phyloP scores from a whole-genome alignment of 2,113 vertebrate species.

The Chrysemys picta region DNA sequence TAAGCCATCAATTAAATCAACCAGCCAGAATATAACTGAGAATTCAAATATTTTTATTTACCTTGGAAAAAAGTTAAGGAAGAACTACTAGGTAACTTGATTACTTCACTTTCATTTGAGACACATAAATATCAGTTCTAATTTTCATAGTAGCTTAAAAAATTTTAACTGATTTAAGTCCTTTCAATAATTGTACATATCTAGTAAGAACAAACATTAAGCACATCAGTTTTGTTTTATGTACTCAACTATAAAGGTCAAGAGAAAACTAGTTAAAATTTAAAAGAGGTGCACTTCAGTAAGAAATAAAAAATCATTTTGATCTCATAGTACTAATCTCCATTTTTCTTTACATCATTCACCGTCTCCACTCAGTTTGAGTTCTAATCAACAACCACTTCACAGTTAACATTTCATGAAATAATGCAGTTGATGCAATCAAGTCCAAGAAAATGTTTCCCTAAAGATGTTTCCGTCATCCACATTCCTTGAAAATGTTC shows the following conservation, averaged over 20 bases:
- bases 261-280: constrained; percentile 50
- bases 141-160: accelerated
- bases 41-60: not conserved
- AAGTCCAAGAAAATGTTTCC: constrained; percentile 68
- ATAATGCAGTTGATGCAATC: constrained; percentile 63
- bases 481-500: not conserved
- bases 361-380: constrained; percentile 29
- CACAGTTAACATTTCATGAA: constrained; percentile 67
- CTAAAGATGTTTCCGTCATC: constrained; percentile 63
- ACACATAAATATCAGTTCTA: not conserved
- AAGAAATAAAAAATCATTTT: constrained; percentile 48
- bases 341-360: constrained; percentile 53
- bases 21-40: not conserved
- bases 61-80: not conserved
- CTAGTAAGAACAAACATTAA: not conserved
- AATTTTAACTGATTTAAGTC: not conserved
- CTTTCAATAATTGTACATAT: not conserved
- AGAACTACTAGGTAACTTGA: accelerated
- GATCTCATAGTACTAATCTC: constrained; percentile 27
- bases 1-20: not conserved
- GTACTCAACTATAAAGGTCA: constrained; percentile 10
- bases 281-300: not conserved
- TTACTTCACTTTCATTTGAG: not conserved
- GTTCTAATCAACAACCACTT: constrained; percentile 69
- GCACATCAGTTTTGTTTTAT: not conserved